Conservation (phyloP, 2,888 invertebrate genomes). For the Stramonita haemastoma region DNA sequence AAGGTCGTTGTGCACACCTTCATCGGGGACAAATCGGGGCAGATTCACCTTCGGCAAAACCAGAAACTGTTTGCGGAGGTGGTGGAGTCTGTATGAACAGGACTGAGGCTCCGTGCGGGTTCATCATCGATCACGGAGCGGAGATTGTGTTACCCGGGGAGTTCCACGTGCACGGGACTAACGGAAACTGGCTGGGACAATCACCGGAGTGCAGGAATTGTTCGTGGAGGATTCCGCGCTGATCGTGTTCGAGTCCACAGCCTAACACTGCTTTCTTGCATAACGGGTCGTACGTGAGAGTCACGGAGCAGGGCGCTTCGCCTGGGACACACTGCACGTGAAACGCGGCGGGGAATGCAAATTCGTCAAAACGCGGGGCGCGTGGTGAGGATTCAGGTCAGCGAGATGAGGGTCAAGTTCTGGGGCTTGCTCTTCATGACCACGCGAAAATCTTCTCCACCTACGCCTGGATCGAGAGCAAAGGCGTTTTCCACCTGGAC, state of each 20-base stretch:
- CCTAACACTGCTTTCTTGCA: slow-evolving; percentile 60
- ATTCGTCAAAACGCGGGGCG: slow-evolving; percentile 54
- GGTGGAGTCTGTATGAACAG: slow-evolving; percentile 62
- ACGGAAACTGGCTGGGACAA: slow-evolving; percentile 59
- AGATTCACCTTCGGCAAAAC: slow-evolving; percentile 57
- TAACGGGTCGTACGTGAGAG: slow-evolving; percentile 55
- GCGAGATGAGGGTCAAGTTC: slow-evolving; percentile 64
- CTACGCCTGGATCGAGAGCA: slow-evolving; percentile 67
- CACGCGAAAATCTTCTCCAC: slow-evolving; percentile 61
- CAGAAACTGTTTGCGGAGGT: slow-evolving; percentile 65
- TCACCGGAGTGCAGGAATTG: slow-evolving; percentile 61
- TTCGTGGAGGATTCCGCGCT: slow-evolving; percentile 58
- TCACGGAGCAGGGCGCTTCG: slow-evolving; percentile 60
- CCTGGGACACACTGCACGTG: slow-evolving; percentile 58
- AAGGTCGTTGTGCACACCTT: slow-evolving; percentile 60
- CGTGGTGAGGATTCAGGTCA: slow-evolving; percentile 50
- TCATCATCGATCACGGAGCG: slow-evolving; percentile 60
- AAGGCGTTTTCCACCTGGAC: slow-evolving; percentile 64
- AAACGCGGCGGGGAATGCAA: slow-evolving; percentile 58
- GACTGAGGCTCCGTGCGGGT: slow-evolving; percentile 67
- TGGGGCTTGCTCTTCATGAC: slow-evolving; percentile 63
- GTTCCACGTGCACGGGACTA: slow-evolving; percentile 66
- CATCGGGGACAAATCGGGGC: slow-evolving; percentile 66
- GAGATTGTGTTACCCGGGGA: slow-evolving; percentile 64
- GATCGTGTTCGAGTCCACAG: slow-evolving; percentile 61